Evolutionary conservation across 1,140 invertebrate genomes (phyloP).

Genomic region (Centruroides vittatus): DNA sequence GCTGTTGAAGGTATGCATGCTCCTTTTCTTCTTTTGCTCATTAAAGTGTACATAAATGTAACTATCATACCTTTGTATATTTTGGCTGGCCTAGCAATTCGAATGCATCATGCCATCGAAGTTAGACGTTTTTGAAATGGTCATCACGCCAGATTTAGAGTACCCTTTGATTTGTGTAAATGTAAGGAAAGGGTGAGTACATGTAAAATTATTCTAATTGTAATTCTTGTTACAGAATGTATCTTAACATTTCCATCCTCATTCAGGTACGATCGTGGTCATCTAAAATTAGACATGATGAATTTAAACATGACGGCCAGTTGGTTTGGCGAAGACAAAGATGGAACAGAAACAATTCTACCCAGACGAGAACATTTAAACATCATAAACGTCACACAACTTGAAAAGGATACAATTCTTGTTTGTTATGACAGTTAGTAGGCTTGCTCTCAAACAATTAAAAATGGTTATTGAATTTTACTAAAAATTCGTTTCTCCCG

Average conservation of each 20-base stretch:
- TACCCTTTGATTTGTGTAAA: slow-evolving; percentile 92
- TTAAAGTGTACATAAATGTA: background rate
- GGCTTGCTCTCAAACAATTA: background rate
- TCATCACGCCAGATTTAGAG: slow-evolving; percentile 89
- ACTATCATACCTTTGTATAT: background rate
- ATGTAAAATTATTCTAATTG: background rate
- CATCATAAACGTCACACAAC: slow-evolving; percentile 62
- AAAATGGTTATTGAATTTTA: too few species aligned
- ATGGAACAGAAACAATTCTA: slow-evolving; percentile 66
- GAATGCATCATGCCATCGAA: slow-evolving; percentile 64
- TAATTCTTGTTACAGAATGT: too few species aligned
- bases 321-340: slow-evolving; percentile 68
- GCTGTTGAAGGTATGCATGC: slow-evolving; percentile 66
- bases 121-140: slow-evolving; percentile 84
- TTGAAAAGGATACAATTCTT: slow-evolving; percentile 85
- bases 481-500: slow-evolving; percentile 17
- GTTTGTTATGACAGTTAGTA: slow-evolving; percentile 61
- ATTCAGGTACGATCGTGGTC: slow-evolving; percentile 35
- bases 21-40: background rate
- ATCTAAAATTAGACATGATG: slow-evolving; percentile 76
- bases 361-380: slow-evolving; percentile 62
- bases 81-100: slow-evolving; percentile 40
- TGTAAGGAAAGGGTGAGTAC: slow-evolving; percentile 59
- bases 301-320: slow-evolving; percentile 75
- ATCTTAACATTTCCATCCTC: too few species aligned